These are phyloP conservation scores for Lepus oiostolus DNA, from an alignment of 2,797 vertebrate genomes.

Conservation along the genomic window DNA sequence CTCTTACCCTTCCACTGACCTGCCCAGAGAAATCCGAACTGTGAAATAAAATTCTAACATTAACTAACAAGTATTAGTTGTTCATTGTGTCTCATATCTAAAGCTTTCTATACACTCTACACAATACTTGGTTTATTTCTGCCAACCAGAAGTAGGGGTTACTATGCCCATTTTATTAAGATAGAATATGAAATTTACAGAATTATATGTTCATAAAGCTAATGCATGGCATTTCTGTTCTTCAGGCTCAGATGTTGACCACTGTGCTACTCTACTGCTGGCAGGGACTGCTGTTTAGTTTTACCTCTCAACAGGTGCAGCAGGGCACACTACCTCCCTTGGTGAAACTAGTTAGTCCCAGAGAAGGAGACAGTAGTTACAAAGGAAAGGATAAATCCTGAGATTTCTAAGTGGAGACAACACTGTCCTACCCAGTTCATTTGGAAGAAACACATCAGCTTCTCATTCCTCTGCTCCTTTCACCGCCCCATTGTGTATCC, in stretches of 20 bases:
- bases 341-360: not conserved
- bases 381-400: not conserved
- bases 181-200: not conserved
- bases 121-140: slow-evolving; percentile 15
- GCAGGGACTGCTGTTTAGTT: not conserved
- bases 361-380: not conserved
- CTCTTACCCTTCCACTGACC: not conserved
- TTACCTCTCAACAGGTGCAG: too few relatives aligned
- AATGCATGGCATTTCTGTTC: not conserved
- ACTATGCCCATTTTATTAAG: not conserved
- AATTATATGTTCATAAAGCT: not conserved
- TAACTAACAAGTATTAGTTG: not conserved
- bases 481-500: not conserved
- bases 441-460: not conserved
- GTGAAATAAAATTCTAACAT: not conserved
- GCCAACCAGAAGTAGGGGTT: not conserved
- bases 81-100: not conserved
- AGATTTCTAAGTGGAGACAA: not conserved
- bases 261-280: not conserved
- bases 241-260: not conserved
- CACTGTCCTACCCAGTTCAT: not conserved
- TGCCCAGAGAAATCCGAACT: not conserved
- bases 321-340: not conserved
- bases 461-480: not conserved
- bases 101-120: not conserved